phyloP scores from a whole-genome alignment of 2,113 vertebrate species.

The Octodon degus region DNA sequence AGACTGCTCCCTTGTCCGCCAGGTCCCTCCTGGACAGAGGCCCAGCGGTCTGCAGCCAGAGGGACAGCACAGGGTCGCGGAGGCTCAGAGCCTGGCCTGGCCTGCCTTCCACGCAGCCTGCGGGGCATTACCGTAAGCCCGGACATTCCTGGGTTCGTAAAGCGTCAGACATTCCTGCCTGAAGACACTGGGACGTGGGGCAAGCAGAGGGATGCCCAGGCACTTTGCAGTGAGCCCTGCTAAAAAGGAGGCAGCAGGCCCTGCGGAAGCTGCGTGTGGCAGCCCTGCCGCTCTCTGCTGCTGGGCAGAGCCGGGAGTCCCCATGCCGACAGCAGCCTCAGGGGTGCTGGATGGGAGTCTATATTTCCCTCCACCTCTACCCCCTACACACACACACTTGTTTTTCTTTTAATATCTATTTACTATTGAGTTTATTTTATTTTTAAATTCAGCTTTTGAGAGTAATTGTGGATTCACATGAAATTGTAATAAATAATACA shows the following conservation, averaged over 20 bases:
- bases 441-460: neutral
- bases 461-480: neutral
- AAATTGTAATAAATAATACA: constrained; percentile 18
- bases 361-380: neutral
- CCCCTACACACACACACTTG: rapidly evolving
- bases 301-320: neutral
- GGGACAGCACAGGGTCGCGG: neutral
- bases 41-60: neutral
- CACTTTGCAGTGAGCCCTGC: neutral
- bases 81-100: neutral
- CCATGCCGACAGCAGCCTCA: neutral
- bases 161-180: neutral
- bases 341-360: rapidly evolving
- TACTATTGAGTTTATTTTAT: neutral
- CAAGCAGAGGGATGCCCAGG: neutral
- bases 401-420: neutral
- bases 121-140: neutral
- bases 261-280: neutral
- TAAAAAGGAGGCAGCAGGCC: too few relatives aligned
- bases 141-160: neutral
- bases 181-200: neutral
- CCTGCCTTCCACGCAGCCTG: neutral
- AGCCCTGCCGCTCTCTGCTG: neutral
- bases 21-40: neutral
- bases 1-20: neutral